Evolutionary conservation across 2,797 vertebrate species (phyloP), one percentile per base, ranked within the genome.

Genomic region (Megaceryle alcyon): DNA sequence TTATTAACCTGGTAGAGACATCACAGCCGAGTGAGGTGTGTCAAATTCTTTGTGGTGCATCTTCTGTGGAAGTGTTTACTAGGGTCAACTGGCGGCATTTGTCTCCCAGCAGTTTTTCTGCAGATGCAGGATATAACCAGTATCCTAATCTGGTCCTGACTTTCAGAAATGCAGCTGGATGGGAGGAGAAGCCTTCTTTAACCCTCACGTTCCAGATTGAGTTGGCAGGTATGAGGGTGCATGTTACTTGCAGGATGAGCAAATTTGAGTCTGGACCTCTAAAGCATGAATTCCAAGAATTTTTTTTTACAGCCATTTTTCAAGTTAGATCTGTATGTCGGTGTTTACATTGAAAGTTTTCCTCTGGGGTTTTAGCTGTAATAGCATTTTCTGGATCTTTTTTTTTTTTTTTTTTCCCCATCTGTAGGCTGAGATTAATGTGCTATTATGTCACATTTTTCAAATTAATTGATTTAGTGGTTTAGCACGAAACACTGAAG

Each of bases 401-500:
- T 28, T 51, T 51, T 61, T 51, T 51, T 61, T 69, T 69, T 82
- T 73, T 64, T 57, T 48, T 19, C 51, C 57, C 86, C 73, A 80
- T 87, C 79, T 87, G 75, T 90, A 84, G 83, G 70, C 83, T 92
- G 70, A 87, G 69, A 87, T 81, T 84, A 87, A 76, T 90, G 83
- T 81, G 75, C 60, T 81, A 84, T 87, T 90, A 84, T 77, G 60
- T 87, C 60, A 44, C 44, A 77, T 92, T 92, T 87, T 90, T 94
- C 75, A 87, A 84, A 84, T 81, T 59, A 92, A 90, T 77, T 87
- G 83, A 90, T 84, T 59, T 81, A 81, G 69, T 84, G 54, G 44
- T 88, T 87, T 68, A 87, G 79, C 79, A 72, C 90, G 77, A 87
- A 92, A 77, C 69, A 59, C 12, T 72, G 59, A 76, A 48, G 54